Percentiles rank a stretch among this genome's conserved stretches.
phyloP scores from a whole-genome alignment of 2,113 vertebrate species.

The Ctenomys sociabilis region DNA sequence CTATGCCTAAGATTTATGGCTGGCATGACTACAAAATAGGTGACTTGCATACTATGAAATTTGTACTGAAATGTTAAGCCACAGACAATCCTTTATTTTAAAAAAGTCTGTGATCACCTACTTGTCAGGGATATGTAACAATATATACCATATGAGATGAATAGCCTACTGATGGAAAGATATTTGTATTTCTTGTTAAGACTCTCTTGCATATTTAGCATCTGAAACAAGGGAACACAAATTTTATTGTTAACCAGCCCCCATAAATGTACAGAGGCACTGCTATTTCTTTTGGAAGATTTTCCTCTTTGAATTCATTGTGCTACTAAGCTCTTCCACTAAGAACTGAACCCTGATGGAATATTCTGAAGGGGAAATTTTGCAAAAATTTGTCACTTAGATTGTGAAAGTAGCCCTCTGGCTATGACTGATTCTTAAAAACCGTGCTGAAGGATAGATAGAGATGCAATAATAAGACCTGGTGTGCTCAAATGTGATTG shows the following conservation, averaged over 20 bases:
- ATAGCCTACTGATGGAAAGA: slow-evolving; percentile 12
- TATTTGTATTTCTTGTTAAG: slow-evolving; percentile 45
- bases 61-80: slow-evolving; percentile 34
- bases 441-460: slow-evolving; percentile 29
- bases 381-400: slow-evolving; percentile 63
- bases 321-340: slow-evolving; percentile 35
- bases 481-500: slow-evolving; percentile 49
- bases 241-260: background rate
- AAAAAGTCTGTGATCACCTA: slow-evolving; percentile 62
- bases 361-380: slow-evolving; percentile 62
- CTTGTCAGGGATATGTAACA: slow-evolving; percentile 10
- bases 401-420: slow-evolving; percentile 50
- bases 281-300: slow-evolving; percentile 11
- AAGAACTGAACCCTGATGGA: slow-evolving; percentile 58
- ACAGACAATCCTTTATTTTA: slow-evolving; percentile 21
- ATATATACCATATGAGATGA: slow-evolving; percentile 35
- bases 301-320: slow-evolving; percentile 59
- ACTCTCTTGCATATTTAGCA: slow-evolving; percentile 13
- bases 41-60: slow-evolving; percentile 66
- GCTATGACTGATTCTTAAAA: slow-evolving; percentile 52
- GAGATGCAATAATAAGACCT: background rate
- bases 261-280: slow-evolving; percentile 1
- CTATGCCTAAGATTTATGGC: slow-evolving; percentile 69
- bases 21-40: slow-evolving; percentile 57
- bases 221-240: slow-evolving; percentile 8